phyloP scores from a whole-genome alignment of 2,888 invertebrate genomes.

The Hirudinaria manillensis region DNA sequence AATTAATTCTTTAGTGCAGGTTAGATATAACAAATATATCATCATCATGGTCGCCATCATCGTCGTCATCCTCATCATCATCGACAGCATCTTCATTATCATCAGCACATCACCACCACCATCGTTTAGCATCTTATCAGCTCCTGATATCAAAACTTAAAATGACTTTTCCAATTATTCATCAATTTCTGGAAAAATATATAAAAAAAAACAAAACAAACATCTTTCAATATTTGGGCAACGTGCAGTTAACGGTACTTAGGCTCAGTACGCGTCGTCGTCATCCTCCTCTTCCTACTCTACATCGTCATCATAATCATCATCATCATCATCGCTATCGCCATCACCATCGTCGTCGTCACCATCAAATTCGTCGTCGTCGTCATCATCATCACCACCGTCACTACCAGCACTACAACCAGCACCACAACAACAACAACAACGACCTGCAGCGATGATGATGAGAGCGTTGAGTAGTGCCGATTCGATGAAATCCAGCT shows the following conservation, averaged over 20 bases:
- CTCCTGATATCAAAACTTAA: no score
- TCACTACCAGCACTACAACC: neutral
- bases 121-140: no score
- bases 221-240: no score
- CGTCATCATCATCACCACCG: neutral
- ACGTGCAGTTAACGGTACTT: no score
- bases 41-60: constrained; percentile 7
- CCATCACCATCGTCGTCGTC: neutral
- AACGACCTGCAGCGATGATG: constrained; percentile 37
- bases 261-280: no score
- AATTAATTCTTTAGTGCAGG: no score
- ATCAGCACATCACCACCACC: no score
- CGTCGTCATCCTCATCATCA: constrained; percentile 5
- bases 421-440: neutral
- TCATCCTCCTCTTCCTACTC: constrained; percentile 16
- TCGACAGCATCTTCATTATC: no score
- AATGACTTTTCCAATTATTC: no score
- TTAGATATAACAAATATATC: neutral
- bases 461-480: constrained; percentile 38
- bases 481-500: constrained; percentile 37
- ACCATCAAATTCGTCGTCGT: no score
- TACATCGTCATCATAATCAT: constrained; percentile 18
- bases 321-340: constrained; percentile 18
- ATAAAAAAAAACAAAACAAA: no score
- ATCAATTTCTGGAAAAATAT: no score